phyloP scores from a whole-genome alignment of 1,140 invertebrate species.

The Diuraphis noxia region DNA sequence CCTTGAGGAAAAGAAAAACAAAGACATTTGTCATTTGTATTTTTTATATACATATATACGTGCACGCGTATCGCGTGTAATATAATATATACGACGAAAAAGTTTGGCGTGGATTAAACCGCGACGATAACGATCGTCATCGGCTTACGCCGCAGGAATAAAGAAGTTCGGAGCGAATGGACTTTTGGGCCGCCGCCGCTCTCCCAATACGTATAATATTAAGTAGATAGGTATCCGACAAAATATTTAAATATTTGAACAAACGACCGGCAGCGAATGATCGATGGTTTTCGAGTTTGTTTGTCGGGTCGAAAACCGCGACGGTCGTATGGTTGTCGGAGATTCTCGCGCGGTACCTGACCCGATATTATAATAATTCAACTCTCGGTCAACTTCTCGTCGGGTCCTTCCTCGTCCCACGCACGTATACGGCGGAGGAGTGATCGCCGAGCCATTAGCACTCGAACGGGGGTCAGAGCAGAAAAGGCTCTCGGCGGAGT shows the following conservation, averaged over 20 bases:
- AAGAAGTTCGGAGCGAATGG: not conserved
- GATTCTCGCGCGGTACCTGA: slow-evolving; percentile 4
- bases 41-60: not conserved
- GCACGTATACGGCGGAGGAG: not conserved
- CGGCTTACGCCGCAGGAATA: no score
- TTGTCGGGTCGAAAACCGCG: not conserved
- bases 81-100: not conserved
- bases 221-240: not conserved
- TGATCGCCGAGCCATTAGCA: slow-evolving; percentile 46
- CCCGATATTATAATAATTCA: slow-evolving; percentile 38
- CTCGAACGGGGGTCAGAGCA: slow-evolving; percentile 31
- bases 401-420: not conserved
- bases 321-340: not conserved
- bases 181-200: not conserved
- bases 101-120: not conserved
- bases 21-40: slow-evolving; percentile 12
- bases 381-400: slow-evolving; percentile 19
- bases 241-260: slow-evolving; percentile 36
- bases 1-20: not conserved
- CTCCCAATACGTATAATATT: not conserved
- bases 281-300: slow-evolving; percentile 39
- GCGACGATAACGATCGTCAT: not conserved
- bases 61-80: not conserved
- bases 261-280: slow-evolving; percentile 14
- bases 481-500: slow-evolving; percentile 35